A percentile compares a stretch with the other conserved stretches of the same genome.
phyloP scores from a whole-genome alignment of 2,797 vertebrate species.

The Trematomus bernacchii region DNA sequence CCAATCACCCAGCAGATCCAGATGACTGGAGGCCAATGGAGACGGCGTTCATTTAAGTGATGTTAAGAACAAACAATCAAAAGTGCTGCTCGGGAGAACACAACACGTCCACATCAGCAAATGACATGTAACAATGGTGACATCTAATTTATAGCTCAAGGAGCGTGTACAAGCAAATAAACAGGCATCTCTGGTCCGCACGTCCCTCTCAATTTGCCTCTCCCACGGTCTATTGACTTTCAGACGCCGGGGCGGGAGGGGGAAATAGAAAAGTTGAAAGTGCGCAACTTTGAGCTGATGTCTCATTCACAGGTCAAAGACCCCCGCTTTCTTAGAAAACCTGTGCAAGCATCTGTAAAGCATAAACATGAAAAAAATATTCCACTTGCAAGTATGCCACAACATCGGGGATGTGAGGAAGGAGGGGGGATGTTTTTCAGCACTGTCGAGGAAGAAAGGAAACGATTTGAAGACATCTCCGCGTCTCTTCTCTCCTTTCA shows the following conservation, averaged over 20 bases:
- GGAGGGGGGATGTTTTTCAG: constrained; percentile 40
- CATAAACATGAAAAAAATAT: constrained; percentile 45
- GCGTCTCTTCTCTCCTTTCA: constrained; percentile 51
- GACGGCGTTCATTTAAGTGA: constrained; percentile 74
- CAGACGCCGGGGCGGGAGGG: constrained; percentile 33
- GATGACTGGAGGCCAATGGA: constrained; percentile 68
- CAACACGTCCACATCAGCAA: constrained; percentile 65
- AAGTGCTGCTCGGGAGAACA: constrained; percentile 62
- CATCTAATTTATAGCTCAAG: constrained; percentile 86
- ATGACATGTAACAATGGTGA: constrained; percentile 84
- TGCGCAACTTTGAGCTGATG: constrained; percentile 68
- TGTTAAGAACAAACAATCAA: constrained; percentile 82
- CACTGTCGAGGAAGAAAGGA: constrained; percentile 43
- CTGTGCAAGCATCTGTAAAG: constrained; percentile 19
- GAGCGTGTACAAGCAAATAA: constrained; percentile 85
- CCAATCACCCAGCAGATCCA: constrained; percentile 61
- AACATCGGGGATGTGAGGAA: constrained; percentile 25
- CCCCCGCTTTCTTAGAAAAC: constrained; percentile 21
- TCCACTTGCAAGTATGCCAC: constrained; percentile 37
- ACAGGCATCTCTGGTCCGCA: constrained; percentile 74
- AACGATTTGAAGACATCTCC: constrained; percentile 61
- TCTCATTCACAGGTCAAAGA: constrained; percentile 69
- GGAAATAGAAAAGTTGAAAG: constrained; percentile 64
- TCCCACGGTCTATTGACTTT: constrained; percentile 68
- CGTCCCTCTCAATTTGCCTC: constrained; percentile 83